Conservation (phyloP, 2,888 invertebrate species). For the Apodemia duryi region DNA sequence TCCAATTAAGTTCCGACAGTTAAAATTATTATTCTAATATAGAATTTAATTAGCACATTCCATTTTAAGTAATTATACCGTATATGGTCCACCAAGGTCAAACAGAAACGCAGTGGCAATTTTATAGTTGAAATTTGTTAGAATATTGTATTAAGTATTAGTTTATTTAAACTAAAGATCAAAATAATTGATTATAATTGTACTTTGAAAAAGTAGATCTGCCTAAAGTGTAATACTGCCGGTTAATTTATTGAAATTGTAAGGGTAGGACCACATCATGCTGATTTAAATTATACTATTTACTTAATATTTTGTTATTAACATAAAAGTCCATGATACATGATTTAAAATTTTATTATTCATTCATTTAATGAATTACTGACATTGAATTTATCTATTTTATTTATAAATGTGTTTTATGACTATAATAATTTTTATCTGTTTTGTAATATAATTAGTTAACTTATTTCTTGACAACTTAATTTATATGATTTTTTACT, state of each 20-base stretch:
- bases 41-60: no score
- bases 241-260: not conserved
- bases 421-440: no score
- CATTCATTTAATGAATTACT: no score
- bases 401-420: no score
- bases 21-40: no score
- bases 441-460: no score
- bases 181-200: constrained; percentile 2
- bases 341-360: no score
- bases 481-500: not conserved
- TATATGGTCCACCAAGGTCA: constrained; percentile 12
- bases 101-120: not conserved
- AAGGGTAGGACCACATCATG: not conserved
- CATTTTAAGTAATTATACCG: no score
- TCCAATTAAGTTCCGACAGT: no score
- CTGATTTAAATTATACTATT: not conserved
- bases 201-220: constrained; percentile 4
- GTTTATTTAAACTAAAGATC: not conserved
- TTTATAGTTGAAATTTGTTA: constrained; percentile 7
- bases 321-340: no score
- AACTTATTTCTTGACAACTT: not conserved
- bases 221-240: constrained; percentile 5
- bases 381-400: no score
- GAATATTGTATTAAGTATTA: not conserved
- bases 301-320: no score